These are phyloP conservation scores for Garra rufa DNA, from an alignment of 2,113 vertebrate genomes.

Conservation along the genomic window DNA sequence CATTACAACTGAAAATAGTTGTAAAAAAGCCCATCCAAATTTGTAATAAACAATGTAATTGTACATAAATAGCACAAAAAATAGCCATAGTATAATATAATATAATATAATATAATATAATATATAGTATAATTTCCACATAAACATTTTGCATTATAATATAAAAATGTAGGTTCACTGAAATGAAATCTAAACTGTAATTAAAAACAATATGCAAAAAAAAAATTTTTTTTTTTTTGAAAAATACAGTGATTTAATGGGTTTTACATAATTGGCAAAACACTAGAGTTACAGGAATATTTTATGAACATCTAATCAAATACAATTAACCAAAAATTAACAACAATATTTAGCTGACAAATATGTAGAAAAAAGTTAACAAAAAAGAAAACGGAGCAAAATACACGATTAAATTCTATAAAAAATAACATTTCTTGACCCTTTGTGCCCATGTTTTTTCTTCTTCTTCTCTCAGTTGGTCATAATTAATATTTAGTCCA, in stretches of 20 bases:
- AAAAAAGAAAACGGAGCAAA: slow-evolving; percentile 19
- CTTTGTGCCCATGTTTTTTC: neutral
- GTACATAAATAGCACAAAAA: too few relatives aligned
- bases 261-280: neutral
- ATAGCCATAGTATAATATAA: neutral
- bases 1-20: too few relatives aligned
- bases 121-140: too few relatives aligned
- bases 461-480: slow-evolving; percentile 4
- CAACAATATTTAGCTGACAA: slow-evolving; percentile 18
- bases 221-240: neutral
- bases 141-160: too few relatives aligned
- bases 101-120: neutral
- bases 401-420: slow-evolving; percentile 21
- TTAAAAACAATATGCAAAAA: neutral
- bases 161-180: too few relatives aligned
- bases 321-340: slow-evolving; percentile 8
- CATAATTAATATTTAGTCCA: slow-evolving; percentile 28
- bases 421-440: slow-evolving; percentile 1
- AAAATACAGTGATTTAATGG: slow-evolving; percentile 32
- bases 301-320: slow-evolving; percentile 2
- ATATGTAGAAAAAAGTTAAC: slow-evolving; percentile 6
- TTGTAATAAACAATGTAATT: too few relatives aligned
- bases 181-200: neutral
- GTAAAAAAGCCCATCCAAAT: too few relatives aligned
- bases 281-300: neutral